Evolutionary conservation across 2,113 vertebrate species (phyloP), one percentile per base, ranked within the genome.

Genomic region (Aythya baeri): DNA sequence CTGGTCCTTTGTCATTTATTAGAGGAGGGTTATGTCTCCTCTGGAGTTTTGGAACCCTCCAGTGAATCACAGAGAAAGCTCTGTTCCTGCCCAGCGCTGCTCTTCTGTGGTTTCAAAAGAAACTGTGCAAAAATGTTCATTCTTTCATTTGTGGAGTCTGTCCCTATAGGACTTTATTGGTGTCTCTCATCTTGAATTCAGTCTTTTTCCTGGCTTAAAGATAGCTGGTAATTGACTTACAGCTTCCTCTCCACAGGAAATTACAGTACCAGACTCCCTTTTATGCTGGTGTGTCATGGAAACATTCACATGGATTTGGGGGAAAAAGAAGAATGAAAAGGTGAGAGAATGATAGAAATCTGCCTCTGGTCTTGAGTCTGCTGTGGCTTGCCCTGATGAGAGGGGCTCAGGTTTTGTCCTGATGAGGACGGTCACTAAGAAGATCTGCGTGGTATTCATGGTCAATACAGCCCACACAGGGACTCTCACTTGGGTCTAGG

Each of bases 201-300:
- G 83, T 50, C 57, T 83, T 88, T 93, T 94, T 89, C 76, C 87
- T 95, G 89, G 72, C 93, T 95, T 89, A 77, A 83, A 93, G 67
- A 93, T 89, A 94, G 65, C 70, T 90, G 38, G 89, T 94, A 94
- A 96, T 90, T 96, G 95, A 90, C 93, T 94, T 86, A 83, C 52
- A 93, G 86, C 76, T 96, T 70, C 57, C 54, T 84, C 90, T 93
- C 86, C 73, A 49, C 85, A 73, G 93, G 92, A 72, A 93, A 85
- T 88, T 82, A 58, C 79, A 89, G 78, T 87, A 88, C 95, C 87
- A 6, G 34, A 44, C 91, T 92, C 81, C 32, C 61, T 95, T 96
- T 95, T 21, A 91, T 83, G 74, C 83, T 83, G 25, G 73, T 92
- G 52, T 13, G 3, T 68, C 0, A 0, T 86, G 81, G 92, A 97